Conservation (phyloP, 2,113 vertebrate species). For the Nibea coibor region DNA sequence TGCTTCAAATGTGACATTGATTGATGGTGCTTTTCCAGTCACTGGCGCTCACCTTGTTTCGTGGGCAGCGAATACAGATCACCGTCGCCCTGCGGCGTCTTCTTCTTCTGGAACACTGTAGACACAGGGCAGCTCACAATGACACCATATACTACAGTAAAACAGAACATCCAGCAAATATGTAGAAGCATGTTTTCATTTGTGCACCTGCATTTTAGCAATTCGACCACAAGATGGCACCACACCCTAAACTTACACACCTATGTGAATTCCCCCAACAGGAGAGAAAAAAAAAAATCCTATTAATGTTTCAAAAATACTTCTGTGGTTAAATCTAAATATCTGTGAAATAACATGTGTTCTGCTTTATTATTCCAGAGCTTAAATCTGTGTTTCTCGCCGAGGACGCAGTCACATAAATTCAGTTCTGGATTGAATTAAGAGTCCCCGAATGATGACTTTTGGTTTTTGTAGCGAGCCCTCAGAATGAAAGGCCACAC, state of each 20-base stretch:
- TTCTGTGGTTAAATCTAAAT: constrained; percentile 18
- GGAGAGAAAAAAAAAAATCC: neutral
- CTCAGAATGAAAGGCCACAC: constrained; percentile 76
- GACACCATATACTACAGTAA: neutral
- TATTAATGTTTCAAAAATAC: neutral
- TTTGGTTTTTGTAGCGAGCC: constrained; percentile 72
- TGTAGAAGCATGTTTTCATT: neutral
- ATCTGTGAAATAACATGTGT: neutral
- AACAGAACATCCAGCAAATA: neutral
- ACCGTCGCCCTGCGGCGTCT: constrained; percentile 67
- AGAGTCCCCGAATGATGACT: constrained; percentile 72
- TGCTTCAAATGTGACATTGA: neutral
- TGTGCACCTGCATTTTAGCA: constrained; percentile 7
- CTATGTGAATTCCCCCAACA: neutral
- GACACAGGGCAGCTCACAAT: constrained; percentile 32
- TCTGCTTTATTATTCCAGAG: neutral
- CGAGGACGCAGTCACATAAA: neutral
- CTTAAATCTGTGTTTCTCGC: neutral
- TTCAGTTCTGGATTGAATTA: constrained; percentile 58
- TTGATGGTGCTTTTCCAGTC: neutral
- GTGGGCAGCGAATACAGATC: constrained; percentile 75
- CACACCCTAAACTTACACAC: constrained; percentile 11
- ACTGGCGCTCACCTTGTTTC: constrained; percentile 81
- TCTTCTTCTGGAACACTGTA: constrained; percentile 90
- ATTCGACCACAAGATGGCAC: constrained; percentile 73